phyloP scores from a whole-genome alignment of 2,888 invertebrate species.

The Leptarthrus brevirostris region DNA sequence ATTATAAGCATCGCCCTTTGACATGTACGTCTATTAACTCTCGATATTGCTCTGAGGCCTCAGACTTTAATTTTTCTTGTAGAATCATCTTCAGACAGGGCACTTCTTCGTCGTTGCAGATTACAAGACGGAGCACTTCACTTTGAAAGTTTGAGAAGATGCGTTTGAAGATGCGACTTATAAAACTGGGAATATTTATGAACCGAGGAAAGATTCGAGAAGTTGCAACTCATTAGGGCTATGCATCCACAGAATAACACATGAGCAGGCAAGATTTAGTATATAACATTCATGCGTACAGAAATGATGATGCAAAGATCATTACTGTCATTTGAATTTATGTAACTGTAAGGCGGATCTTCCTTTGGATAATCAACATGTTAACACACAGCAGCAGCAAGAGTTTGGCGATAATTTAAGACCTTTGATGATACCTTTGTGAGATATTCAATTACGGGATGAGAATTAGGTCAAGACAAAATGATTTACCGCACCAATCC shows the following conservation, averaged over 20 bases:
- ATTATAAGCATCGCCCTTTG: constrained; percentile 28
- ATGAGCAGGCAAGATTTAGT: no score
- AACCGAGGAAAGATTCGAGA: constrained; percentile 1
- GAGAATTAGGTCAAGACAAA: constrained; percentile 20
- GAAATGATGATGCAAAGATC: no score
- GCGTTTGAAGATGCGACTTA: constrained; percentile 17
- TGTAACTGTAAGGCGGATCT: not conserved
- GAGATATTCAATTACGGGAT: constrained; percentile 27
- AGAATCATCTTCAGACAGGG: constrained; percentile 26
- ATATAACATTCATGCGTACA: no score
- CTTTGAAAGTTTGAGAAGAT: not conserved
- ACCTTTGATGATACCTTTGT: constrained; percentile 18
- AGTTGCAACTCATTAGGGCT: constrained; percentile 29
- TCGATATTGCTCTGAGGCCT: constrained; percentile 16
- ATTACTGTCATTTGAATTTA: no score
- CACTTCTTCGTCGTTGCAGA: constrained; percentile 1
- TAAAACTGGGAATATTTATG: constrained; percentile 10
- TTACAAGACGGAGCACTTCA: no score
- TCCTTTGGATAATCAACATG: constrained; percentile 19
- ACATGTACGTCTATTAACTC: constrained; percentile 31
- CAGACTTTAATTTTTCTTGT: constrained; percentile 15
- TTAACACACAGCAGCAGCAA: constrained; percentile 21
- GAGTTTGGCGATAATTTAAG: constrained; percentile 30
- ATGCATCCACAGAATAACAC: not conserved
- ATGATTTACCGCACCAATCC: constrained; percentile 18